These are phyloP conservation scores for Zygaena filipendulae DNA, from an alignment of 2,888 invertebrate species.

Conservation along the genomic window DNA sequence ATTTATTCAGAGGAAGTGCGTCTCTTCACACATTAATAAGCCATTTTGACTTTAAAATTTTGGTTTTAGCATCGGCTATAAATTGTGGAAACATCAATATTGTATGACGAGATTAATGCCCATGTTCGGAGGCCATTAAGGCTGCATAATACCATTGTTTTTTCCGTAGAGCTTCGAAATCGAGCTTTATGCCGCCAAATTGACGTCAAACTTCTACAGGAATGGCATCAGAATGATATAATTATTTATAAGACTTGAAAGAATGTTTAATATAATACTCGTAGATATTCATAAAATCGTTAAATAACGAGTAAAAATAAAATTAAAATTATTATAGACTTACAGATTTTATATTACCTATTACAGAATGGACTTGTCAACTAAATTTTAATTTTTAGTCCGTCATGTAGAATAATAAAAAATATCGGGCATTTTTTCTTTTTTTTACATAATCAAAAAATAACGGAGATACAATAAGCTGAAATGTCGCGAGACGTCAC, in stretches of 20 bases:
- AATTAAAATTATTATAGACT: no score
- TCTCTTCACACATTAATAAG: conserved; percentile 66
- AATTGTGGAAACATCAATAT: conserved; percentile 64
- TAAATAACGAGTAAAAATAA: no score
- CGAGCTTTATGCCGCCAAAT: conserved; percentile 43
- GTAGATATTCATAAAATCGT: no score
- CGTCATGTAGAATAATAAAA: no score
- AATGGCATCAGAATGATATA: conserved; percentile 19
- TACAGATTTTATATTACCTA: no score
- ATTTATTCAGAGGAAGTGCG: conserved; percentile 45
- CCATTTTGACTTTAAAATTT: conserved; percentile 56
- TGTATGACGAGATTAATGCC: conserved; percentile 65
- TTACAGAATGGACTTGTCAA: no score
- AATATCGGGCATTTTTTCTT: no score
- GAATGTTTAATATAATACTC: no score
- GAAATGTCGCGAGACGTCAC: no score
- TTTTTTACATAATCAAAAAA: no score
- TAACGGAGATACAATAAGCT: no score
- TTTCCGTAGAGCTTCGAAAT: conserved; percentile 46
- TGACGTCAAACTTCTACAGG: conserved; percentile 28
- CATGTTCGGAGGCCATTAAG: conserved; percentile 63
- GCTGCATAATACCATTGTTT: conserved; percentile 61
- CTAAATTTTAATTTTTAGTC: no score
- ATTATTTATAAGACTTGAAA: conserved; percentile 17
- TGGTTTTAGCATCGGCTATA: conserved; percentile 46